These are phyloP conservation scores for Pachycephala philippinensis DNA, from an alignment of 2,113 vertebrate genomes.

Conservation along the genomic window DNA sequence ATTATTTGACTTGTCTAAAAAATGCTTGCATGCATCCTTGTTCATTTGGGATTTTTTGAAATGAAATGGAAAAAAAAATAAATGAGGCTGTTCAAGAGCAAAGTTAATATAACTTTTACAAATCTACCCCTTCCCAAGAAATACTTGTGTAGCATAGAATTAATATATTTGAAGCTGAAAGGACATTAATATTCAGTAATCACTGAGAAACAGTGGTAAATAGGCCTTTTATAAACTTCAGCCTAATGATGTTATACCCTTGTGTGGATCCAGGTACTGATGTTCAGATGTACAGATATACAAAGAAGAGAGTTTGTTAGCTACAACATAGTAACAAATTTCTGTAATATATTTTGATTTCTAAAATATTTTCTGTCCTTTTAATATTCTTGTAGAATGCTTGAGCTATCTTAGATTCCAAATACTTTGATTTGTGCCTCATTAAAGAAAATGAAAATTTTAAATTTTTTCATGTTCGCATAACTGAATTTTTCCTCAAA, in stretches of 20 bases:
- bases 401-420: not conserved
- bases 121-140: not conserved
- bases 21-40: not conserved
- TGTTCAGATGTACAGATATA: not conserved
- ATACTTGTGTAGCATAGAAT: not conserved
- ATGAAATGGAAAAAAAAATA: not conserved
- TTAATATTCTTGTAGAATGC: not conserved
- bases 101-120: not conserved
- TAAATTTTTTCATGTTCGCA: not conserved
- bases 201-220: not conserved
- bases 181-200: not conserved
- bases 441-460: not conserved
- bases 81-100: not conserved
- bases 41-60: not conserved
- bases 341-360: not conserved
- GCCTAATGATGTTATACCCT: not conserved
- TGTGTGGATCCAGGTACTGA: not conserved
- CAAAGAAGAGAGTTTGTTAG: not conserved
- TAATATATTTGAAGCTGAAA: not conserved
- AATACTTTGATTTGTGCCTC: not conserved
- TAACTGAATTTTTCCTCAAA: not conserved
- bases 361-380: not conserved
- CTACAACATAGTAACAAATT: not conserved
- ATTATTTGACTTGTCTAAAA: not conserved
- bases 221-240: not conserved